These are phyloP conservation scores for Zootoca vivipara DNA, from an alignment of 2,113 vertebrate genomes.

Conservation along the genomic window DNA sequence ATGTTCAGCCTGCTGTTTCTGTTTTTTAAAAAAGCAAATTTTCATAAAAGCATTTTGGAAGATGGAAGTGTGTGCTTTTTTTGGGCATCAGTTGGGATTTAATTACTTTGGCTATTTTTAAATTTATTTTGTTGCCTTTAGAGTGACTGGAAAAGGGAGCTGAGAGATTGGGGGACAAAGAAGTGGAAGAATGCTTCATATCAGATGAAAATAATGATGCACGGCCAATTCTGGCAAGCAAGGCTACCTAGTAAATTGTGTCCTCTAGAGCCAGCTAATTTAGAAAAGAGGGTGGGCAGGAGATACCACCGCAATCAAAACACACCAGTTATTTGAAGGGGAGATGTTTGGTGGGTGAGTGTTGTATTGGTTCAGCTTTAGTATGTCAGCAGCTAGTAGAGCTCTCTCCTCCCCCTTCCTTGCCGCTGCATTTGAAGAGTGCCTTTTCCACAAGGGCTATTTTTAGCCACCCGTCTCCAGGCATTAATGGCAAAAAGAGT, in stretches of 20 bases:
- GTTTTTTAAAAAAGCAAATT: not conserved
- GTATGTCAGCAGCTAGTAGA: not conserved
- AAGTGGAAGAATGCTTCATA: too few relatives aligned
- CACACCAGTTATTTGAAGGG: not conserved
- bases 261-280: not conserved
- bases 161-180: not conserved
- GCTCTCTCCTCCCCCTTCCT: not conserved
- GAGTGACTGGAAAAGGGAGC: not conserved
- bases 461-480: slow-evolving; percentile 30
- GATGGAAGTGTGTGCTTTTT: not conserved
- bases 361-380: not conserved
- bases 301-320: not conserved
- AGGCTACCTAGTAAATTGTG: not conserved
- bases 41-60: not conserved
- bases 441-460: slow-evolving; percentile 12
- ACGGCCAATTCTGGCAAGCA: too few relatives aligned
- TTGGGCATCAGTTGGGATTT: too few relatives aligned
- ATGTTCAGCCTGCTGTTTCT: not conserved
- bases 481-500: slow-evolving; percentile 2
- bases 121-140: not conserved
- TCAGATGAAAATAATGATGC: too few relatives aligned
- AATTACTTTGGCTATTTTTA: not conserved
- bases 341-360: not conserved
- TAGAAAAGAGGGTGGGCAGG: not conserved
- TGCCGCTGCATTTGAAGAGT: not conserved